Evolutionary conservation across 1,140 invertebrate species (phyloP).

Genomic region (Drosophila murphyi): DNA sequence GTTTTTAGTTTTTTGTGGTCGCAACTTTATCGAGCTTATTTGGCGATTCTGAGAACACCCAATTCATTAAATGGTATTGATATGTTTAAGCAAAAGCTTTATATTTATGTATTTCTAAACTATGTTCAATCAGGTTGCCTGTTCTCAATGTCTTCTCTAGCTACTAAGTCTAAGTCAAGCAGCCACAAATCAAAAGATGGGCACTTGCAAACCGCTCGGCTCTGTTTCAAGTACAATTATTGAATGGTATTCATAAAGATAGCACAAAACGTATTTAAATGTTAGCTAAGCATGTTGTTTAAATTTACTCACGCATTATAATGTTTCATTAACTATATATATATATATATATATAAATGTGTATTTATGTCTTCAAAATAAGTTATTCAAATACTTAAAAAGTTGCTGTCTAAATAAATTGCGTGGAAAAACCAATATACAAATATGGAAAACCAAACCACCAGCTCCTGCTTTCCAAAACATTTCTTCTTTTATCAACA

Average conservation of each 20-base stretch:
- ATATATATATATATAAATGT: conserved; percentile 42
- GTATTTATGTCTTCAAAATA: conserved; percentile 63
- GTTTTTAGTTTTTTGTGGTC: conserved; percentile 55
- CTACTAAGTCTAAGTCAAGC: conserved; percentile 32
- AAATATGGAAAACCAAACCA: background rate
- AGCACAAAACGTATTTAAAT: conserved; percentile 75
- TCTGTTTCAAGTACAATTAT: conserved; percentile 73
- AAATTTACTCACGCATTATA: conserved; percentile 31
- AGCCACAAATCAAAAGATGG: conserved; percentile 21
- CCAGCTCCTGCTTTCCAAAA: background rate
- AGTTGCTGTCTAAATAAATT: conserved; percentile 59
- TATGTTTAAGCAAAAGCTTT: conserved; percentile 64
- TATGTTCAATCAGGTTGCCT: conserved; percentile 41
- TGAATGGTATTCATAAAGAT: conserved; percentile 67
- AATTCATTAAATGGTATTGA: conserved; percentile 43
- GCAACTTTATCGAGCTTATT: conserved; percentile 60
- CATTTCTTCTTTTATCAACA: conserved; percentile 14
- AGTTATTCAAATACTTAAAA: conserved; percentile 60
- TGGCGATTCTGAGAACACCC: conserved; percentile 19
- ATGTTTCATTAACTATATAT: conserved; percentile 46
- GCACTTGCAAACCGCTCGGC: conserved; percentile 41
- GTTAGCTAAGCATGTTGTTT: conserved; percentile 64
- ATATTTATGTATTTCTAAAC: conserved; percentile 51
- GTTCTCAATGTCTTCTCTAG: conserved; percentile 67
- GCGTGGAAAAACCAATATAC: conserved; percentile 15